Evolutionary conservation across 2,797 vertebrate species (phyloP), one percentile per base, ranked within the genome.

Genomic region (Lemur catta): DNA sequence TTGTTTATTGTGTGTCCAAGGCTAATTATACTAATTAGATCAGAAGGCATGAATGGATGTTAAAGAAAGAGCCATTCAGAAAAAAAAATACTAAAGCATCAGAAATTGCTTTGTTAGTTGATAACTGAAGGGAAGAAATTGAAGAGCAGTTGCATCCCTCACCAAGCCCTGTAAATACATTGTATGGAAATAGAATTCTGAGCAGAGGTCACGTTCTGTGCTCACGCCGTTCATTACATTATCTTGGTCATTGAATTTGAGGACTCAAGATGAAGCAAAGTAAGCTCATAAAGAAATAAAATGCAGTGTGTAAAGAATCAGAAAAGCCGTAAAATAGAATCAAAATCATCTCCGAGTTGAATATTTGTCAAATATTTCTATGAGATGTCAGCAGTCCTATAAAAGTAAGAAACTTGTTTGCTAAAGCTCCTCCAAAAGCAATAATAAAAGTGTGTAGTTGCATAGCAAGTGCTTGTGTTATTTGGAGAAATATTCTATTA

Each of bases 21-120:
- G 26, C 55, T 94, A 98, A 97, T 92, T 95, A 59, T 69, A 78
- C 76, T 97, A 98, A 98, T 96, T 97, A 93, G 95, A 97, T 94
- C 97, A 96, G 85, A 93, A 81, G 6, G 43, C 96, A 80, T 96
- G 93, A 98, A 94, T 72, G 52, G 41, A 91, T 97, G 95, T 97
- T 91, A 97, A 76, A 96, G 76, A 61, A 95, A 97, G 97, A 97
- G 6, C 4, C 86, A 96, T 95, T 97, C 67, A 90, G n/a, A 6
- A n/a, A 67, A 89, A 69, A 63, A 87, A n/a, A 57, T 46, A 86
- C 86, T 50, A 74, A 59, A 89, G 33, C 30, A 79, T 86, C 69
- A 93, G 79, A 65, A 91, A 80, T 93, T 69, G 71, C 88, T 95
- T 84, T 91, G 75, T 81, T 93, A 35, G 74, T 81, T 89, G 92